These are phyloP conservation scores for Philaenus spumarius DNA, from an alignment of 1,140 invertebrate genomes.

Conservation along the genomic window DNA sequence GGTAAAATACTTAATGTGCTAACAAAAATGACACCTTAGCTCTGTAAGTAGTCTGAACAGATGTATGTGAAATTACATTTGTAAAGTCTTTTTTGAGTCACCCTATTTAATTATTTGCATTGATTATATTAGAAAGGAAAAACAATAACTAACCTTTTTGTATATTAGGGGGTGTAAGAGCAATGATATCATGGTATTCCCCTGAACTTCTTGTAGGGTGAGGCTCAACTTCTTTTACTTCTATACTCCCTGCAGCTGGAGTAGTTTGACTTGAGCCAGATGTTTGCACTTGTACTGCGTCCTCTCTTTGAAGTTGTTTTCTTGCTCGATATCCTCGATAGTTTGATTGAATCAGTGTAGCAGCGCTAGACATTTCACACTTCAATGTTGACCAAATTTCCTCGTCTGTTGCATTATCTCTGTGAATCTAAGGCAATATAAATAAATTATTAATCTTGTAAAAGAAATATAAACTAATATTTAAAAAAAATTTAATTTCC, in stretches of 20 bases:
- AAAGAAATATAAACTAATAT: too few species aligned
- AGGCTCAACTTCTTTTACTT: not conserved
- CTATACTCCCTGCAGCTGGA: conserved; percentile 1
- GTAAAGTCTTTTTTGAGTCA: too few species aligned
- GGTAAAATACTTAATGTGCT: too few species aligned
- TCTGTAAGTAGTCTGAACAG: too few species aligned
- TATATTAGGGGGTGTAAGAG: conserved; percentile 11
- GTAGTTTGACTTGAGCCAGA: conserved; percentile 13
- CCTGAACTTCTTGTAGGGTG: conserved; percentile 2
- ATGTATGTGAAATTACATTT: too few species aligned
- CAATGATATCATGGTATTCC: conserved; percentile 22
- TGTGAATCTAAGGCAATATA: too few species aligned
- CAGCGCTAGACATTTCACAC: conserved; percentile 10
- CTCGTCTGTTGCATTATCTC: not conserved
- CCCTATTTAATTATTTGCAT: too few species aligned
- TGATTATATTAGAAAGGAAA: too few species aligned
- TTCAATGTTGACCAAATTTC: conserved; percentile 17
- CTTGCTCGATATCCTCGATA: conserved; percentile 26
- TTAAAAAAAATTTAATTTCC: too few species aligned
- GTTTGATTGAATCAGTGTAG: conserved; percentile 24
- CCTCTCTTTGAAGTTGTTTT: conserved; percentile 24
- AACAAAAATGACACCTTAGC: too few species aligned
- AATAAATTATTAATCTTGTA: too few species aligned
- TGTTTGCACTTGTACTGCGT: conserved; percentile 20
- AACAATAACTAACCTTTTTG: too few species aligned